Evolutionary conservation across 2,113 vertebrate species (phyloP), one percentile per base, ranked within the genome.

Genomic region (Coryphaenoides rupestris): DNA sequence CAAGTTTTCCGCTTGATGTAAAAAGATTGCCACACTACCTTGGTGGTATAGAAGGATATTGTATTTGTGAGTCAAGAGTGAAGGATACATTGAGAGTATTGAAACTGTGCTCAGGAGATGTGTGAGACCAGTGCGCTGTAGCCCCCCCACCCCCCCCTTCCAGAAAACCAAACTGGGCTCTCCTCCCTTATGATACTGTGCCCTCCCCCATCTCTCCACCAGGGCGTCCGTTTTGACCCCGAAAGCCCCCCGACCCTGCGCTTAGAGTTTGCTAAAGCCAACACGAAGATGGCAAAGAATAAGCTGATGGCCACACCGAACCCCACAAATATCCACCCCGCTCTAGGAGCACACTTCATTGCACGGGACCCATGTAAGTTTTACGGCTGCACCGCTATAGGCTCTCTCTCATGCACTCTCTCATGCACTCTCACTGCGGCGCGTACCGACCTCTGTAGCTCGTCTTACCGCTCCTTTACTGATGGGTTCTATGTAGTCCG

Each of bases 201-300:
- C 75, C 69, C 64, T 65, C 83, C 75, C 82, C 76, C 84, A 54
- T 89, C 80, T 86, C 89, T 84, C 83, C 86, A 76, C 59, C 86
- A 99, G 97, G 97, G 97, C 71, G 95, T 98, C 86, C 94, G 96
- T 80, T 99, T 99, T 28, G 97, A 99, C 90, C 97, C 96, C 3
- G 97, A 99, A 92, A 98, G 95, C 73, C 95, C 97, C 9, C 97
- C 99, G 91, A 99, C 97, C 75, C 86, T 99, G 89, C 92, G 95
- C 87, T 93, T 99, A 93, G 97, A 98, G 88, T 99, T 99, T 89
- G 97, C 97, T 78, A 98, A 98, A 92, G 95, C 97, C 88, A 99
- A 99, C 91, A 99, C 97, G 84, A 99, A 99, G 93, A 99, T 98
- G 96, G 95, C 97, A 86, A 99, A 98, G 91, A 99, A 93, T 94